phyloP scores from a whole-genome alignment of 2,888 invertebrate genomes.

The Thymelicus lineola region DNA sequence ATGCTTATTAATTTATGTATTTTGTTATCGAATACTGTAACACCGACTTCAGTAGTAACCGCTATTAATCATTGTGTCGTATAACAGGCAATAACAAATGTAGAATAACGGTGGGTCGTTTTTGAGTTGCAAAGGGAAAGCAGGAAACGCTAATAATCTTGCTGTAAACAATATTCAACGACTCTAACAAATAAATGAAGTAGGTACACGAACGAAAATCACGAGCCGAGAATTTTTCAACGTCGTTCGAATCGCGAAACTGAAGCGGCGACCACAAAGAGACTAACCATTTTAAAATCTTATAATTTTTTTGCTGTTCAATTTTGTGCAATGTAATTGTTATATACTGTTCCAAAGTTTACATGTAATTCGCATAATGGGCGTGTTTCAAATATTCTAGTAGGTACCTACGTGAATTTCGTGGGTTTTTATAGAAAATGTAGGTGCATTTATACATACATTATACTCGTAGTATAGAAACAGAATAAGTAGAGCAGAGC shows the following conservation, averaged over 20 bases:
- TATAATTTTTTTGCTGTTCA: constrained; percentile 56
- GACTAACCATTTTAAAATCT: constrained; percentile 44
- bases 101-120: constrained; percentile 48
- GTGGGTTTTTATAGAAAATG: too few species aligned
- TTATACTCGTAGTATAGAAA: too few species aligned
- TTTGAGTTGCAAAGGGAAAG: constrained; percentile 58
- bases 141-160: constrained; percentile 58
- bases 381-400: too few species aligned
- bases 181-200: constrained; percentile 73
- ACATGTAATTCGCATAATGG: too few species aligned
- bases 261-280: constrained; percentile 74
- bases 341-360: neutral
- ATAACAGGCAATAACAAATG: constrained; percentile 30
- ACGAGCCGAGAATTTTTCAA: constrained; percentile 81
- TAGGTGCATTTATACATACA: too few species aligned
- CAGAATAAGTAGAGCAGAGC: too few species aligned
- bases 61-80: constrained; percentile 10
- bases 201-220: constrained; percentile 81
- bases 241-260: constrained; percentile 72
- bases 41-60: constrained; percentile 8
- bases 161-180: constrained; percentile 72
- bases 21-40: constrained; percentile 1
- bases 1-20: neutral
- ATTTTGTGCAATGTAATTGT: constrained; percentile 58
- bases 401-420: too few species aligned